These are phyloP conservation scores for Tetranychus truncatus DNA, from an alignment of 2,888 invertebrate genomes.

Conservation along the genomic window DNA sequence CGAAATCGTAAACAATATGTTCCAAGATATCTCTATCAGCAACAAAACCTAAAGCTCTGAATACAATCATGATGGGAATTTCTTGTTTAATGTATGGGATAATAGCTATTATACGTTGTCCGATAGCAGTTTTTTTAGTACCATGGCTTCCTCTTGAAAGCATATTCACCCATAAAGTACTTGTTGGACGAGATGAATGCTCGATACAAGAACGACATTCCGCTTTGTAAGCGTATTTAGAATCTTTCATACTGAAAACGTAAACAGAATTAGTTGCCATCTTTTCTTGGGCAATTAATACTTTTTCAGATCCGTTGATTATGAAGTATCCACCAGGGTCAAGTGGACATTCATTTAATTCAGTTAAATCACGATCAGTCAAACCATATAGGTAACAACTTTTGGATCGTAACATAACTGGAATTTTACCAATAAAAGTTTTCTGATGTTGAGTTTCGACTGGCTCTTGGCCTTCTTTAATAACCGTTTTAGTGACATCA, in stretches of 20 bases:
- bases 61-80: constrained; percentile 99
- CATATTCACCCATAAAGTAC: constrained; percentile 98
- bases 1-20: constrained; percentile 98
- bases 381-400: constrained; percentile 85
- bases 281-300: constrained; percentile 93
- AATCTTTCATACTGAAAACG: constrained; percentile 98
- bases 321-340: constrained; percentile 99
- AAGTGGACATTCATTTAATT: constrained; percentile 94
- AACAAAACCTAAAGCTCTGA: constrained; percentile 95
- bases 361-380: constrained; percentile 95
- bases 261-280: constrained; percentile 99
- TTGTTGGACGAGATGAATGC: constrained; percentile 77
- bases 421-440: constrained; percentile 69
- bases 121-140: constrained; percentile 95
- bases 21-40: constrained; percentile 97
- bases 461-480: constrained; percentile 73
- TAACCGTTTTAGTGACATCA: constrained; percentile 89
- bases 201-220: constrained; percentile 89
- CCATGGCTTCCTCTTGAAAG: constrained; percentile 96
- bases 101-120: constrained; percentile 91
- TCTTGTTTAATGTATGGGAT: constrained; percentile 97
- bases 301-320: constrained; percentile 97
- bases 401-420: constrained; percentile 94
- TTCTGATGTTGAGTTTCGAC: constrained; percentile 53
- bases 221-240: constrained; percentile 94